Percentiles rank a stretch among this genome's conserved stretches.
Conservation (phyloP, 2,113 vertebrate genomes). For the Bostrychus sinensis region DNA sequence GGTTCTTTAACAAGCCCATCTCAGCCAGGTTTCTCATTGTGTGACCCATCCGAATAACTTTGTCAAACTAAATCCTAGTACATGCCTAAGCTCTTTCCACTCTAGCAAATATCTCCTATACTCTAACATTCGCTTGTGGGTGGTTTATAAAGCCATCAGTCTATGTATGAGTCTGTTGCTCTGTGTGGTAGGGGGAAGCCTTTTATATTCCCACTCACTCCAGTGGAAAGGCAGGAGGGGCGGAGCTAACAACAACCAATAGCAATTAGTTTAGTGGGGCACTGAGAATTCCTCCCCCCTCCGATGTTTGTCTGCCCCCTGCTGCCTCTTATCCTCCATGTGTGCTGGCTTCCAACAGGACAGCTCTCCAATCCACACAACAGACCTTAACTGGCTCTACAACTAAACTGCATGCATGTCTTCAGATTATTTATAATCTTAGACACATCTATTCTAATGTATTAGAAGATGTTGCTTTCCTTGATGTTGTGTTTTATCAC, state of each 20-base stretch:
- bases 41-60: constrained; percentile 82
- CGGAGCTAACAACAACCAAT: constrained; percentile 66
- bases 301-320: constrained; percentile 46
- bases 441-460: too few relatives aligned
- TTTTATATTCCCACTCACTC: constrained; percentile 70
- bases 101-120: constrained; percentile 18
- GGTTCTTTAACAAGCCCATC: constrained; percentile 85
- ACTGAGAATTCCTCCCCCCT: constrained; percentile 39
- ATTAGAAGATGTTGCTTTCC: too few relatives aligned
- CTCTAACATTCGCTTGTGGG: not conserved
- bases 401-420: not conserved
- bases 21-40: constrained; percentile 85
- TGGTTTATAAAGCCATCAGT: constrained; percentile 33
- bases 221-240: constrained; percentile 51
- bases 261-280: constrained; percentile 4
- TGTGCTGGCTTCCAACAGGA: constrained; percentile 1
- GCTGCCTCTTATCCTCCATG: constrained; percentile 49
- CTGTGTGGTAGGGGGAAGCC: constrained; percentile 33
- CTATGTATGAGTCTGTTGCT: constrained; percentile 40
- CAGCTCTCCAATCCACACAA: constrained; percentile 32
- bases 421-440: not conserved
- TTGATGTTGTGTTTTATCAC: too few relatives aligned
- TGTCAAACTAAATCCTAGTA: constrained; percentile 22
- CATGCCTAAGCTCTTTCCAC: constrained; percentile 16
- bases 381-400: not conserved